phyloP scores from a whole-genome alignment of 1,140 invertebrate genomes.

The Drosophila sp. region DNA sequence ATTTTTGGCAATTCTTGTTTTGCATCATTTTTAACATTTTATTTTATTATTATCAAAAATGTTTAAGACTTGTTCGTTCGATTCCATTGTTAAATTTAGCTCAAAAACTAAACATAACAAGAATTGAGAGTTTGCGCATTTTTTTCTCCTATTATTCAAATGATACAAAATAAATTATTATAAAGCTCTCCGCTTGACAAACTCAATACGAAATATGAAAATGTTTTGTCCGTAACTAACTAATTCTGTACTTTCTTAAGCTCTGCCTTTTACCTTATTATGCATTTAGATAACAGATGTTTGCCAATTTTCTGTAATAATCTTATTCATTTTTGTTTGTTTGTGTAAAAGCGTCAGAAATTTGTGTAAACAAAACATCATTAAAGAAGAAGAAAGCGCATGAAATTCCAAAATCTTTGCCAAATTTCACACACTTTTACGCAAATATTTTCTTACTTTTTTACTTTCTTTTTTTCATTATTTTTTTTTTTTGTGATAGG shows the following conservation, averaged over 20 bases:
- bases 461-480: constrained; percentile 7
- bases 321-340: neutral
- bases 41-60: neutral
- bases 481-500: constrained; percentile 65
- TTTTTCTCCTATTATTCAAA: neutral
- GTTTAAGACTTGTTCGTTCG: constrained; percentile 16
- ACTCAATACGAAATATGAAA: constrained; percentile 1
- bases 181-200: neutral
- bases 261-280: neutral
- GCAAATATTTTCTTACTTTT: constrained; percentile 22
- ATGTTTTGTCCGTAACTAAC: neutral
- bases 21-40: neutral
- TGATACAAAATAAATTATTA: neutral
- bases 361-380: constrained; percentile 17
- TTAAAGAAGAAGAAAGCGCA: constrained; percentile 25
- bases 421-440: neutral
- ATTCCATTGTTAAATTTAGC: constrained; percentile 26
- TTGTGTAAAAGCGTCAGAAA: neutral
- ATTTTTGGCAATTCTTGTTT: neutral
- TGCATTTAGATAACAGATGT: neutral
- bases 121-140: neutral
- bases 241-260: constrained; percentile 2
- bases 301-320: neutral
- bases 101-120: constrained; percentile 36
- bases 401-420: constrained; percentile 14